Evolutionary conservation across 2,113 vertebrate genomes (phyloP).

Genomic region (Chitala chitala): DNA sequence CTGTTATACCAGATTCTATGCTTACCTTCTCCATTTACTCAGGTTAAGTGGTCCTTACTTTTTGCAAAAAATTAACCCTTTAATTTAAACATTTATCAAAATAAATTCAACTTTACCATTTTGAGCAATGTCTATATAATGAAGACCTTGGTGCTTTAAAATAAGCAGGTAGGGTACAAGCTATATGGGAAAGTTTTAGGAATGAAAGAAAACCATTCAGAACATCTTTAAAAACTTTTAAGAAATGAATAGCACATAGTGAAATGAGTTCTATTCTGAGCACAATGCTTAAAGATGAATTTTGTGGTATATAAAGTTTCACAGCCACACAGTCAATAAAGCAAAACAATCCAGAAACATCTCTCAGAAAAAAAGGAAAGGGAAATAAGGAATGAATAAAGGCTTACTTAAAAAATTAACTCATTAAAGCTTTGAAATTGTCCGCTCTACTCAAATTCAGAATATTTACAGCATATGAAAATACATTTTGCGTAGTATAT

Average conservation of each 20-base stretch:
- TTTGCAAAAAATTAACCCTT: neutral
- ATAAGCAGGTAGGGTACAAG: conserved; percentile 3
- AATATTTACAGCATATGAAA: neutral
- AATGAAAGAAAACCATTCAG: conserved; percentile 1
- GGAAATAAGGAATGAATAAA: neutral
- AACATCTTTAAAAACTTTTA: neutral
- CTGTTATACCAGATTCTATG: conserved; percentile 37
- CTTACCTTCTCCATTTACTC: conserved; percentile 21
- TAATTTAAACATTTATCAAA: conserved; percentile 19
- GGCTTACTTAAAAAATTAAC: neutral
- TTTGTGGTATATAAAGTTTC: neutral
- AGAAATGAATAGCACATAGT: conserved; percentile 9
- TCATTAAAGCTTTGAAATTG: neutral
- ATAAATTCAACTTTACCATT: conserved; percentile 18
- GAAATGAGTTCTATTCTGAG: neutral
- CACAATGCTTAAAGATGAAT: neutral
- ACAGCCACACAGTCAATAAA: neutral
- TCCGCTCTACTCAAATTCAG: neutral
- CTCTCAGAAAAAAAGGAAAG: neutral
- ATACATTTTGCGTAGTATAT: neutral
- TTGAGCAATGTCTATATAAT: neutral
- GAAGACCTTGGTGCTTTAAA: conserved; percentile 6
- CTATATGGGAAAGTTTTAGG: conserved; percentile 7
- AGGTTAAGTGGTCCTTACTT: conserved; percentile 16
- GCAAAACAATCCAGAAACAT: neutral